phyloP scores from a whole-genome alignment of 2,797 vertebrate genomes.

The Argentina silus region DNA sequence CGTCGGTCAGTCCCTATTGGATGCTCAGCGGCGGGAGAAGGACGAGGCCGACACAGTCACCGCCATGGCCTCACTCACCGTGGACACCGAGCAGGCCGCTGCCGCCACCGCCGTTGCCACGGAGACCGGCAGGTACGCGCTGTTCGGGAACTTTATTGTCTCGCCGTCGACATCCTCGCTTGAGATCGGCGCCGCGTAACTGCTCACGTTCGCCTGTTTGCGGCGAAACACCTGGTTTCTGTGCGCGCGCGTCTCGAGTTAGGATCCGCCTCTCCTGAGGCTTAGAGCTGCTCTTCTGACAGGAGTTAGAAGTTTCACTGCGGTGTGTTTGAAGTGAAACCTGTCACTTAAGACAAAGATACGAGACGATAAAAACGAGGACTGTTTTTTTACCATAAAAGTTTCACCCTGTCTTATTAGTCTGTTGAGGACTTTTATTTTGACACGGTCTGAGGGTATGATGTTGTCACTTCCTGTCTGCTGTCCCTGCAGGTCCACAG shows the following conservation, averaged over 20 bases:
- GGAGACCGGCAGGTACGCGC: slow-evolving; percentile 72
- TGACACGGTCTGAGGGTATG: neutral
- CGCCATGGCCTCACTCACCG: slow-evolving; percentile 92
- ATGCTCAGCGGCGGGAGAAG: slow-evolving; percentile 82
- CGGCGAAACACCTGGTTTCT: too few species aligned
- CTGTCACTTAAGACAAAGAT: too few species aligned
- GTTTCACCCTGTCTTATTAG: neutral
- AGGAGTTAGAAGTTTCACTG: neutral
- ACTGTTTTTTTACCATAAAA: neutral
- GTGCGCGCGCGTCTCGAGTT: too few species aligned
- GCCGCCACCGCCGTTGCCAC: slow-evolving; percentile 46
- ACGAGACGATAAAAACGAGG: too few species aligned
- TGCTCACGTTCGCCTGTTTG: too few species aligned
- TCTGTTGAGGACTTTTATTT: neutral
- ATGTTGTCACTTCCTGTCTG: slow-evolving; percentile 28
- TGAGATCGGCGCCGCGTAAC: too few species aligned
- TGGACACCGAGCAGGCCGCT: slow-evolving; percentile 82
- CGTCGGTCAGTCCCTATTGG: slow-evolving; percentile 80
- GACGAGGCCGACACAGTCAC: slow-evolving; percentile 92
- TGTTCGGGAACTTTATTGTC: too few species aligned
- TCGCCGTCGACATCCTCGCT: too few species aligned
- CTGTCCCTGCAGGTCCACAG: slow-evolving; percentile 77
- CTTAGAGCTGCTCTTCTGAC: too few species aligned
- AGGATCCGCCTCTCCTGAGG: too few species aligned
- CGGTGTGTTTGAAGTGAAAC: neutral